Evolutionary conservation across 1,140 invertebrate genomes (phyloP), one percentile per base, ranked within the genome.

Genomic region (Cotesia typhae): DNA sequence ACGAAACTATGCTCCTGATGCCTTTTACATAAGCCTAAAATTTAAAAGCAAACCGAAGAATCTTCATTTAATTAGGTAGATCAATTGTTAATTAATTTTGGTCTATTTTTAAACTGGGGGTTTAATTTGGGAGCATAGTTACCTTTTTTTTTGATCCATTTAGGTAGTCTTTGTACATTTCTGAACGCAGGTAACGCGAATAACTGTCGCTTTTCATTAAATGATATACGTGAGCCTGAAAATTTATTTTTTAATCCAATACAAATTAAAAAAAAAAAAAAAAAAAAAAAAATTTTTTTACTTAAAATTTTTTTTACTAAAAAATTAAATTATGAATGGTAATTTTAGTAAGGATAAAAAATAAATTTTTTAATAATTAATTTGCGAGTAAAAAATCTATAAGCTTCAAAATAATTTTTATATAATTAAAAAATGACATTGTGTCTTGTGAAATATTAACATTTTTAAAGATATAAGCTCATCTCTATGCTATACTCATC

Each of bases 171-270:
- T 98, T 98, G 87, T 99, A 99, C 94, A 98, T 98, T 80, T 99
- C 98, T 2, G 98, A 99, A 64, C 98, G 92, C 68, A 99, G 89
- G 85, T 99, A 99, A 75, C 98, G 90, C 53, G 96, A 97, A 83
- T 99, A 99, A 79, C 95, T 98, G 86, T 99, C 98, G 79, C 95
- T 98, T 83, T 99, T 99, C 98, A 99, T 99, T 71, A 99, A 88
- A 83, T 99, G 97, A 87, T 99, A 99, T 37, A 99, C 97, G 87
- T 99, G 98, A 6, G 97, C 96, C 94, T 98, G 88, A 55, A 88
- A 85, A 79, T 59, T 71, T 68, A 28, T 47, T 47, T 12, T 52
- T 75, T 10, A 64, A n/a, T 38, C 61, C 67, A 9, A 53, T 4
- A 66, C 37, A 14, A 36, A 61, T 38, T 28, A 1, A 63, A 65